Percentiles rank a stretch among this genome's conserved stretches.
phyloP scores from a whole-genome alignment of 2,113 vertebrate species.

The Camelus dromedarius region DNA sequence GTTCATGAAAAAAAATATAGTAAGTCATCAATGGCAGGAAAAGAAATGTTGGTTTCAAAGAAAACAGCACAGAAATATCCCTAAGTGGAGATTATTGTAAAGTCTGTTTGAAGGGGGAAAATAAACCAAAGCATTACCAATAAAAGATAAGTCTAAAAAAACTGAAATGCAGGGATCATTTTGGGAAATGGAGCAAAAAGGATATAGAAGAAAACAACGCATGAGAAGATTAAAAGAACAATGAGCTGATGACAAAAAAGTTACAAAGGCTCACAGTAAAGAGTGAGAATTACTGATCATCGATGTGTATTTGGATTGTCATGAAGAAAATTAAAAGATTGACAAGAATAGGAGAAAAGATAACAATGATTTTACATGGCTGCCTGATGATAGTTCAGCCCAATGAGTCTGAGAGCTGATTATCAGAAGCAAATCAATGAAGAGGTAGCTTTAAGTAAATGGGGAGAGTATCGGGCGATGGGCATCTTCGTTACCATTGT shows the following conservation, averaged over 20 bases:
- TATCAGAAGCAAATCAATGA: neutral
- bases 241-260: neutral
- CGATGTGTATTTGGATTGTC: neutral
- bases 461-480: neutral
- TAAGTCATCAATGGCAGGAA: neutral
- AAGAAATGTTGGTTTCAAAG: constrained; percentile 28
- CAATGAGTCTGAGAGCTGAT: neutral
- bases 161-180: neutral
- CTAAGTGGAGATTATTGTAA: neutral
- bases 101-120: neutral
- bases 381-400: neutral
- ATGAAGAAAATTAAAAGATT: neutral
- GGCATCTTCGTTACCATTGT: neutral
- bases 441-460: neutral
- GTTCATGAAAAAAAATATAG: neutral
- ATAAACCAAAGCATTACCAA: neutral
- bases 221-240: neutral
- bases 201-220: neutral
- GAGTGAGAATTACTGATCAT: neutral
- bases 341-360: neutral
- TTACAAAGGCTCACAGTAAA: neutral
- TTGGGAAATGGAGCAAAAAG: neutral
- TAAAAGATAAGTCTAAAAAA: neutral
- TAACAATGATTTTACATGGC: neutral
- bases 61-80: neutral